A percentile compares a stretch with the other conserved stretches of the same genome.
These are phyloP conservation scores for Pterocles orientalis DNA, from an alignment of 2,113 vertebrate genomes.

Conservation along the genomic window DNA sequence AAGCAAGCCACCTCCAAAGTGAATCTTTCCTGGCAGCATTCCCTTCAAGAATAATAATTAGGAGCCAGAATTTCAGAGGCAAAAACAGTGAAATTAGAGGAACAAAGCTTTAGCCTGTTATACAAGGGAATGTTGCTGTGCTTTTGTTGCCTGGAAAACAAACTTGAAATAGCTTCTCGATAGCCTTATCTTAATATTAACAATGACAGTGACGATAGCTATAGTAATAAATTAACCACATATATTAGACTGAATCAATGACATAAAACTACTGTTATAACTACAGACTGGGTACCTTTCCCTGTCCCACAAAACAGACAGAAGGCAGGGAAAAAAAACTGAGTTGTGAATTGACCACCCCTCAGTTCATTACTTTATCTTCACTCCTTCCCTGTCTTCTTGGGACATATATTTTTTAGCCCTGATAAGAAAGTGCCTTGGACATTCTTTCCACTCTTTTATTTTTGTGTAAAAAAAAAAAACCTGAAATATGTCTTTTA, in stretches of 20 bases:
- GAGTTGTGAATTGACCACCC: background rate
- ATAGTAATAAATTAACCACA: background rate
- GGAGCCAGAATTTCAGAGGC: conserved; percentile 12
- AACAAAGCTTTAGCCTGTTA: background rate
- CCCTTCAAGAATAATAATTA: conserved; percentile 52
- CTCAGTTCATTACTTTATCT: background rate
- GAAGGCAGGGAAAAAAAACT: background rate
- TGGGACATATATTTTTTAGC: background rate
- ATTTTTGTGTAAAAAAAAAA: background rate
- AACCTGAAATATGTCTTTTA: background rate
- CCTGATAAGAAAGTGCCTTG: background rate
- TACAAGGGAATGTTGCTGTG: background rate
- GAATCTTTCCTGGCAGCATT: conserved; percentile 34
- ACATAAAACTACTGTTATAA: background rate
- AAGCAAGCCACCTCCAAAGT: conserved; percentile 42
- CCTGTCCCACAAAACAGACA: background rate
- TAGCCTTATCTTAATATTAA: background rate
- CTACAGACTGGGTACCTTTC: background rate
- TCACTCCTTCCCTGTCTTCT: background rate
- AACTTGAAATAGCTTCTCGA: background rate
- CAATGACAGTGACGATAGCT: background rate
- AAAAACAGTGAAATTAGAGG: conserved; percentile 31
- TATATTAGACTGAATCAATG: background rate
- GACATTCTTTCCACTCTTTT: background rate
- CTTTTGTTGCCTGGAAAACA: background rate